A percentile compares a stretch with the other conserved stretches of the same genome.
Conservation (phyloP, 2,888 invertebrate species). For the Cyclophora albipunctata region DNA sequence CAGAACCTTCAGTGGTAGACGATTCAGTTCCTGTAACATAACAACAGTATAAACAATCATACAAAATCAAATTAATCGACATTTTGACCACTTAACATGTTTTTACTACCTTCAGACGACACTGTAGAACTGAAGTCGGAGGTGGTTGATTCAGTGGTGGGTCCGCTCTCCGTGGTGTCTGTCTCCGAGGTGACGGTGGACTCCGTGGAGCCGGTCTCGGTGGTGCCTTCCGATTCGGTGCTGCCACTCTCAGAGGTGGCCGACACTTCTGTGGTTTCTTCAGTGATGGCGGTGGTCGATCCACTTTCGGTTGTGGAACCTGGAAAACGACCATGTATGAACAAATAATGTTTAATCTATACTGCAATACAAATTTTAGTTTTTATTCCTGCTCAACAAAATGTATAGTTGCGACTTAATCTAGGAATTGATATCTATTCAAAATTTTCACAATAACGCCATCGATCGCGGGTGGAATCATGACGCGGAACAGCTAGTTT, state of each 20-base stretch:
- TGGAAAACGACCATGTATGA: too few species aligned
- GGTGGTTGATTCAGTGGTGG: conserved; percentile 2
- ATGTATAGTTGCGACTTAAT: too few species aligned
- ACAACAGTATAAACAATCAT: background rate
- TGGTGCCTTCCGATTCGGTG: conserved; percentile 10
- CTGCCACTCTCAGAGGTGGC: conserved; percentile 1
- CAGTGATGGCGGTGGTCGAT: too few species aligned
- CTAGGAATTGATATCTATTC: too few species aligned
- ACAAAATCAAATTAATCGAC: conserved; percentile 5
- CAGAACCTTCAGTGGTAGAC: conserved; percentile 3
- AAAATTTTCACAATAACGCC: too few species aligned
- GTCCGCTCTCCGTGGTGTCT: conserved; percentile 1
- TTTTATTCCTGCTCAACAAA: too few species aligned
- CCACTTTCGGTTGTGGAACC: too few species aligned
- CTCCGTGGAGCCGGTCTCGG: conserved; percentile 13
- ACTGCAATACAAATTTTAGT: too few species aligned
- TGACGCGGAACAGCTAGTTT: too few species aligned
- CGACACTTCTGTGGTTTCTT: background rate
- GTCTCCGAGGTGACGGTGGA: background rate
- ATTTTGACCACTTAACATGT: background rate
- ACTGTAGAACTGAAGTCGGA: conserved; percentile 8
- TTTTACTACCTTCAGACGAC: conserved; percentile 2
- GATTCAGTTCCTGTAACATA: conserved; percentile 7
- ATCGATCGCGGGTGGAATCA: too few species aligned
- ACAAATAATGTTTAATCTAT: too few species aligned